A percentile compares a stretch with the other conserved stretches of the same genome.
Evolutionary conservation across 1,140 invertebrate species (phyloP).

Genomic region (Zeugodacus cucurbitae): DNA sequence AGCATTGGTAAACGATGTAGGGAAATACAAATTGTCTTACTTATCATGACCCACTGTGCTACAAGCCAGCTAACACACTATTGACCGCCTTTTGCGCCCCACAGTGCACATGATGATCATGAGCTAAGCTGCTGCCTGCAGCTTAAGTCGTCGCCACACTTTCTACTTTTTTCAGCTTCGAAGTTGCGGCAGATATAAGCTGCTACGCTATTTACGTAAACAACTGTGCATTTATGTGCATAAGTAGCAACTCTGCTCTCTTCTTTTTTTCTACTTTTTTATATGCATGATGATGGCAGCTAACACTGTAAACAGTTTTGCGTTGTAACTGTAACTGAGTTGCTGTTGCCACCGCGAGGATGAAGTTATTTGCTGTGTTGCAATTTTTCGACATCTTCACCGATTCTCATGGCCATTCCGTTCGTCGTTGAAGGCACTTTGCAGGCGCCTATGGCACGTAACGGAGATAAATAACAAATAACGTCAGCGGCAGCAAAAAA

Average conservation of each 20-base stretch:
- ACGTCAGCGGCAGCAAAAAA: background rate
- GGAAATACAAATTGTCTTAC: background rate
- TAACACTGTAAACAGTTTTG: background rate
- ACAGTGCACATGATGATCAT: background rate
- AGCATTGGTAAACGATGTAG: too few species aligned
- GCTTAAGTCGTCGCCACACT: background rate
- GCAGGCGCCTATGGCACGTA: conserved; percentile 18
- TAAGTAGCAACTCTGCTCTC: too few species aligned
- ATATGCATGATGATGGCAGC: background rate
- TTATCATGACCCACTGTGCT: background rate
- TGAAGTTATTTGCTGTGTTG: conserved; percentile 30
- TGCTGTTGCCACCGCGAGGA: background rate
- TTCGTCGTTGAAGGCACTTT: conserved; percentile 12
- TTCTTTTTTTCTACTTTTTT: background rate
- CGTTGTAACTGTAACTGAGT: background rate
- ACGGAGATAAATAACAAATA: conserved; percentile 22
- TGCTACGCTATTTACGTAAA: background rate
- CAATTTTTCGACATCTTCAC: background rate
- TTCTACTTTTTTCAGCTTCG: background rate
- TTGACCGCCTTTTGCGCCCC: background rate
- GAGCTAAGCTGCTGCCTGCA: background rate
- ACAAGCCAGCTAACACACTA: background rate
- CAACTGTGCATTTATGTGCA: background rate
- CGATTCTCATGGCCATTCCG: background rate
- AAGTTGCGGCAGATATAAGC: background rate